Conservation (phyloP, 1,140 invertebrate genomes). For the Reticulitermes speratus region DNA sequence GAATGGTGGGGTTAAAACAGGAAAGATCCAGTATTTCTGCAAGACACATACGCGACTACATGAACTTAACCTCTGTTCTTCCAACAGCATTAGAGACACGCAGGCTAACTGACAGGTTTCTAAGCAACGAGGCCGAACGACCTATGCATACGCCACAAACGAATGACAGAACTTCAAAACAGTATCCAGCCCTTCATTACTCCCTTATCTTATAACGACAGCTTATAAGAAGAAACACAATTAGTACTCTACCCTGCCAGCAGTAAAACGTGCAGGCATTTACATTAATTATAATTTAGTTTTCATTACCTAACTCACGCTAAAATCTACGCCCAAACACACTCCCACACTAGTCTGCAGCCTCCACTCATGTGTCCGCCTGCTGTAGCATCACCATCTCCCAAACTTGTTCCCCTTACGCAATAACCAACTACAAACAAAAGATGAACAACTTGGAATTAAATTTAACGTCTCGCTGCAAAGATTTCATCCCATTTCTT, state of each 20-base stretch:
- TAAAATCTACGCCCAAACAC: background rate
- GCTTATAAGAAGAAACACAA: background rate
- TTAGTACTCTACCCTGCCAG: background rate
- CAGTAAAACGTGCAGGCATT: background rate
- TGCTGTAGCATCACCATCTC: background rate
- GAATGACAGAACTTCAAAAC: background rate
- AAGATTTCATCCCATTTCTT: slow-evolving; percentile 5
- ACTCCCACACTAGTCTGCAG: too few species aligned
- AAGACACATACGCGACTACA: too few species aligned
- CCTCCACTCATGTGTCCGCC: background rate
- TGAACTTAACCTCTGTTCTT: too few species aligned
- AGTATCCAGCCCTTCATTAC: background rate
- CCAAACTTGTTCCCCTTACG: background rate
- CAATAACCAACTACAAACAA: background rate
- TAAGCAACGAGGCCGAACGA: too few species aligned
- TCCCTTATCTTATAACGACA: background rate
- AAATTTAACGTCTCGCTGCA: background rate
- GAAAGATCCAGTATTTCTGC: too few species aligned
- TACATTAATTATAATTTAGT: background rate
- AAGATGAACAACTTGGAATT: background rate
- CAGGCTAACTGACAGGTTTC: too few species aligned
- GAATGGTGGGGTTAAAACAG: too few species aligned
- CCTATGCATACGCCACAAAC: background rate
- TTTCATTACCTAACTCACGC: background rate
- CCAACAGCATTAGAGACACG: too few species aligned